These are phyloP conservation scores for Scelioninae gen. 2 DNA, from an alignment of 2,888 invertebrate species.

Conservation along the genomic window DNA sequence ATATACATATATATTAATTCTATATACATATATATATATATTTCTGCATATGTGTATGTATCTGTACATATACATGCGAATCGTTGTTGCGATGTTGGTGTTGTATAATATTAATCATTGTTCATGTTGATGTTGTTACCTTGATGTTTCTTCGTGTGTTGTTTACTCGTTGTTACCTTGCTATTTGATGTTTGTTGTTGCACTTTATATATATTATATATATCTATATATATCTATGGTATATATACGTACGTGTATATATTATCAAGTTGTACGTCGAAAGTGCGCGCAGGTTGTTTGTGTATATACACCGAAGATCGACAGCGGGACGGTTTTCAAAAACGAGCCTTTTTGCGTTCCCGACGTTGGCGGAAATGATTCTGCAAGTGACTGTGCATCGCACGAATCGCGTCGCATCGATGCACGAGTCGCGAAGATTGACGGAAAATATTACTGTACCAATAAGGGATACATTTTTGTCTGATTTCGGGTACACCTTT, in stretches of 20 bases:
- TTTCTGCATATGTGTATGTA: constrained; percentile 57
- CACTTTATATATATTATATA: constrained; percentile 69
- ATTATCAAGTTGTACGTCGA: constrained; percentile 61
- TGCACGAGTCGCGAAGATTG: no score
- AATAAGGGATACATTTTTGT: no score
- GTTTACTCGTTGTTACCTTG: constrained; percentile 75
- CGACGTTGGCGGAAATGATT: no score
- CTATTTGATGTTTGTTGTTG: constrained; percentile 75
- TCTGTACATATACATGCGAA: constrained; percentile 61
- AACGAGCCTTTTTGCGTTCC: no score
- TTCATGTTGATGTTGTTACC: constrained; percentile 74
- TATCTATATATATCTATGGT: constrained; percentile 58
- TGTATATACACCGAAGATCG: constrained; percentile 44
- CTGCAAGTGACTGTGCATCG: no score
- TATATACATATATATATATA: constrained; percentile 59
- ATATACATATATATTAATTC: constrained; percentile 54
- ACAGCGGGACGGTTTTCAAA: constrained; percentile 1
- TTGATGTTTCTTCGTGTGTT: constrained; percentile 75
- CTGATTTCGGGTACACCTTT: no score
- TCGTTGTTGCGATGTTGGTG: constrained; percentile 74
- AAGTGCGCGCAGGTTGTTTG: constrained; percentile 55
- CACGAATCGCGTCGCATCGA: no score
- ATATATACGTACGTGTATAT: constrained; percentile 57
- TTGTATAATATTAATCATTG: constrained; percentile 72
- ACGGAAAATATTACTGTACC: no score